Percentiles rank a stretch among this genome's conserved stretches.
Evolutionary conservation across 2,888 invertebrate species (phyloP).

Genomic region (Parapristionchus giblindavisi): DNA sequence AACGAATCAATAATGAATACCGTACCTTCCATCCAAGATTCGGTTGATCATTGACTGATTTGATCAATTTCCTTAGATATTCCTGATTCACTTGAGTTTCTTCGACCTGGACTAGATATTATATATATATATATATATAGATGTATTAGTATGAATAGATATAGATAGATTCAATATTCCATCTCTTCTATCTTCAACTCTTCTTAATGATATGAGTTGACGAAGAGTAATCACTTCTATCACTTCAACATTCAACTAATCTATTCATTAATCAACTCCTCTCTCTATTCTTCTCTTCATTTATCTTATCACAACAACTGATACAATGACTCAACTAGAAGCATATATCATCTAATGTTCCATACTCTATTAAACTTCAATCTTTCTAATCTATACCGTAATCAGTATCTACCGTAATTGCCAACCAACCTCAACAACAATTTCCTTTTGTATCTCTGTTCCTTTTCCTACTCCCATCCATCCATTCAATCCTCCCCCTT

Average conservation of each 20-base stretch:
- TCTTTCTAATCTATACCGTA: background rate
- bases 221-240: no score
- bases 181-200: no score
- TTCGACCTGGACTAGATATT: background rate
- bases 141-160: background rate
- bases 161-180: no score
- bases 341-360: background rate
- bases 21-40: slow-evolving; percentile 64
- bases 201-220: no score
- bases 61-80: slow-evolving; percentile 61
- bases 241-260: no score
- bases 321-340: no score
- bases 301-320: no score
- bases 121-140: background rate
- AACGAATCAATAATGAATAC: no score
- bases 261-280: background rate
- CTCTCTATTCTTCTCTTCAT: background rate
- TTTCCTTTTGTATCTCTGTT: background rate
- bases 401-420: background rate
- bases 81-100: slow-evolving; percentile 47
- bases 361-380: background rate
- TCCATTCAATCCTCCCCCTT: slow-evolving; percentile 25
- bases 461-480: slow-evolving; percentile 4
- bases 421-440: background rate
- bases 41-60: slow-evolving; percentile 61